Evolutionary conservation across 2,888 invertebrate species (phyloP), one percentile per base, ranked within the genome.

Genomic region (Dinocampus coccinellae): DNA sequence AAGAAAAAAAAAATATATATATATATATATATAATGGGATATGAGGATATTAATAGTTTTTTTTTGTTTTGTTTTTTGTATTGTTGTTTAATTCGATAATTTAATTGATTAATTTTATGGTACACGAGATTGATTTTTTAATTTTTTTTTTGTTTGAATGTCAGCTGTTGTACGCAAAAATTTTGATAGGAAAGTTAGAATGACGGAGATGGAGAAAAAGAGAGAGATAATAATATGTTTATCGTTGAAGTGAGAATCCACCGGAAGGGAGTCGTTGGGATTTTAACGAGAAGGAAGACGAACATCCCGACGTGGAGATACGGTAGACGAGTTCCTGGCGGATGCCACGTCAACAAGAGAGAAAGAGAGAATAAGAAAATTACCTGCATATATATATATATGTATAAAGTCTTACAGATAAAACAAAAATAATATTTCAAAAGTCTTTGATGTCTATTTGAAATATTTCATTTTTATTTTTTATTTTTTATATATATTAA

Each of bases 241-340:
- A 57, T 42, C 57, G 66, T 66, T 57, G 34, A 55, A 57, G 52
- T 52, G 47, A 62, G 34, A 66, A 55, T 39, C 33, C 62, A 72
- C 72, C 72, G 72, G 72, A 72, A 67, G 72, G 68, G 62, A 72
- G 72, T 68, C 72, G 72, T 72, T 72, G 72, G 26, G 63, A 67
- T 72, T 72, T 72, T 72, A 72, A 72, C 72, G 72, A 72, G 72
- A 72, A 68, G 67, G 67, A 72, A 72, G 67, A 68, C 60, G 26
- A 68, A 39, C 60, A 60, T 58, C 67, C 60, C 60, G 72, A 72
- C 67, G 57, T 67, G 72, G 72, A 72, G 72, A 72, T 72, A 72
- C 72, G 72, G 62, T 72, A 72, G 62, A 47, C 72, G 63, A 71
- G 61, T 66, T 71, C 62, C 24, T 42, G 55, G 57, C 72, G 67